Conservation (phyloP, 2,113 vertebrate species). For the Hemicordylus capensis region DNA sequence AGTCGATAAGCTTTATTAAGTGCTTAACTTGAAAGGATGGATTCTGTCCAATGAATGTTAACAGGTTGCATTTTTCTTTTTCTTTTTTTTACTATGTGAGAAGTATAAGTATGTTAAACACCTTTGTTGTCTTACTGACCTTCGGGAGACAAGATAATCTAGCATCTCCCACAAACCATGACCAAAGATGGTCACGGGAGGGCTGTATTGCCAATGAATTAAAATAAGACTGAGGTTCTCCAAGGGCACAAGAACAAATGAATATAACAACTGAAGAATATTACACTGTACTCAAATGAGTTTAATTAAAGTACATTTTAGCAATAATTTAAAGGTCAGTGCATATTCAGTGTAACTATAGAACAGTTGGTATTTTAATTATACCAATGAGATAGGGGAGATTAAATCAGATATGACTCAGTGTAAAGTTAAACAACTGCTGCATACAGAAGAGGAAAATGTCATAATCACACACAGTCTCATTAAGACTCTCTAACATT, state of each 20-base stretch:
- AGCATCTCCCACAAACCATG: too few relatives aligned
- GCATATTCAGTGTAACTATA: neutral
- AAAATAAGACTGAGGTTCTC: neutral
- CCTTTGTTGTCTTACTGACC: too few relatives aligned
- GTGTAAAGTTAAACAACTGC: neutral
- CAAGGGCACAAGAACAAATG: neutral
- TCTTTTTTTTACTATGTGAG: too few relatives aligned
- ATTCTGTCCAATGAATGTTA: too few relatives aligned
- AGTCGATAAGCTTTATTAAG: too few relatives aligned
- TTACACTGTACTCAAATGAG: neutral
- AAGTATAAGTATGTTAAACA: too few relatives aligned
- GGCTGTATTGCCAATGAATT: too few relatives aligned
- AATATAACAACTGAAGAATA: neutral
- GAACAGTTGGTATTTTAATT: neutral
- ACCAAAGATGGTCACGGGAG: too few relatives aligned
- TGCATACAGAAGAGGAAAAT: neutral
- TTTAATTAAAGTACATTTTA: neutral
- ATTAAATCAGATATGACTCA: neutral
- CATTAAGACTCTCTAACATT: too few relatives aligned
- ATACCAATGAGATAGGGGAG: neutral
- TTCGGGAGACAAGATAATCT: too few relatives aligned
- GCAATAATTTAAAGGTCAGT: neutral
- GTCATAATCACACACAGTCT: neutral
- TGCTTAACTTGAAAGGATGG: too few relatives aligned
- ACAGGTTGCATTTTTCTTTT: too few relatives aligned